Conservation (phyloP, 2,888 invertebrate genomes). For the Spodoptera picta region DNA sequence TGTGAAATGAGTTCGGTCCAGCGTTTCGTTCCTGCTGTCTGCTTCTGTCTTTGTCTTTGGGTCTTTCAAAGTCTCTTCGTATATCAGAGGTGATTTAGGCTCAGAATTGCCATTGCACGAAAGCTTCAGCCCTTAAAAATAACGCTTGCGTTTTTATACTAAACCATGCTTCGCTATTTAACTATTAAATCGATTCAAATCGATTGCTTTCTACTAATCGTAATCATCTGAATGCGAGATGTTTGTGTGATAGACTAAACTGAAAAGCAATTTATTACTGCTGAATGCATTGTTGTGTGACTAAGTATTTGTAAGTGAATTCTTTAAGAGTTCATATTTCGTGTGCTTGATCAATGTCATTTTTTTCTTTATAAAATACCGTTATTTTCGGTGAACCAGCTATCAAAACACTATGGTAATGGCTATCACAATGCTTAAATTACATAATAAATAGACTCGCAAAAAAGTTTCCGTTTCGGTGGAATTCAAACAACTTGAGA, state of each 20-base stretch:
- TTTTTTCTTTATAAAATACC: not conserved
- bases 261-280: slow-evolving; percentile 55
- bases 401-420: not conserved
- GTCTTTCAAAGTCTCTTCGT: slow-evolving; percentile 68
- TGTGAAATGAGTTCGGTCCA: slow-evolving; percentile 75
- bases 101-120: slow-evolving; percentile 57
- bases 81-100: slow-evolving; percentile 65
- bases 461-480: slow-evolving; percentile 31
- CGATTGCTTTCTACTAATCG: slow-evolving; percentile 57
- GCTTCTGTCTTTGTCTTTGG: slow-evolving; percentile 68
- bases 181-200: slow-evolving; percentile 37
- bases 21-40: slow-evolving; percentile 73
- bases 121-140: slow-evolving; percentile 53
- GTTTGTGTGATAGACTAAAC: slow-evolving; percentile 72
- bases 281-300: slow-evolving; percentile 62
- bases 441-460: slow-evolving; percentile 6
- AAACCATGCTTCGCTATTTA: slow-evolving; percentile 49
- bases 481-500: slow-evolving; percentile 14
- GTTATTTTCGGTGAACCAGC: not conserved
- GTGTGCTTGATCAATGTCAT: slow-evolving; percentile 40
- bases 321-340: slow-evolving; percentile 11
- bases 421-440: slow-evolving; percentile 4
- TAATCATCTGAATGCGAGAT: slow-evolving; percentile 76
- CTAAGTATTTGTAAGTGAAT: slow-evolving; percentile 56
- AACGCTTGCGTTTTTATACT: slow-evolving; percentile 58